phyloP scores from a whole-genome alignment of 2,797 vertebrate genomes.

The Aeoliscus strigatus region DNA sequence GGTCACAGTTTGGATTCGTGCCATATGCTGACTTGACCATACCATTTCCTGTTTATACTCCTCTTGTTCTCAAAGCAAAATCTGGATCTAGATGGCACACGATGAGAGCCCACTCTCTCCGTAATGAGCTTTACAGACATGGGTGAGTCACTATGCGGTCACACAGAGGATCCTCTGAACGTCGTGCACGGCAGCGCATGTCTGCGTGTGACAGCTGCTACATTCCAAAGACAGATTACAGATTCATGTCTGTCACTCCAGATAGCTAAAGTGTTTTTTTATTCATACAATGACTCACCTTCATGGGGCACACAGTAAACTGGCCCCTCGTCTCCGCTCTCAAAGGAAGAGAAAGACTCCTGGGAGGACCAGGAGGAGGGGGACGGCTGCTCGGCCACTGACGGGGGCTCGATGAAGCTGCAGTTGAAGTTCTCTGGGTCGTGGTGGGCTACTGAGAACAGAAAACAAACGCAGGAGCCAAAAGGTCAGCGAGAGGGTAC shows the following conservation, averaged over 20 bases:
- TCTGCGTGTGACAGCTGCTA: conserved; percentile 6
- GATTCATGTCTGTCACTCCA: conserved; percentile 34
- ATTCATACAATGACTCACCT: conserved; percentile 76
- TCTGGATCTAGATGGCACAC: conserved; percentile 45
- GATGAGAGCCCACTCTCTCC: conserved; percentile 43
- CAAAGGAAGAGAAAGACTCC: conserved; percentile 96
- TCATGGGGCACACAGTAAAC: conserved; percentile 95
- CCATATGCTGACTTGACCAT: conserved; percentile 61
- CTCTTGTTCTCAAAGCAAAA: conserved; percentile 31
- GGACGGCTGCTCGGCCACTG: conserved; percentile 86
- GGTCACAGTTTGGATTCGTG: conserved; percentile 62
- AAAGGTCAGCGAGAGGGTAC: conserved; percentile 55
- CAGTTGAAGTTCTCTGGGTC: conserved; percentile 96
- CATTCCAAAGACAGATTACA: conserved; percentile 15
- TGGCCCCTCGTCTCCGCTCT: conserved; percentile 92
- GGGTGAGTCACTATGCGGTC: conserved; percentile 32
- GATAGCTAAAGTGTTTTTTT: conserved; percentile 56
- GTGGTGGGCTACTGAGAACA: conserved; percentile 88
- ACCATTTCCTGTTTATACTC: conserved; percentile 74
- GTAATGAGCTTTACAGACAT: conserved; percentile 52
- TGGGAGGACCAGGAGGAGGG: conserved; percentile 93
- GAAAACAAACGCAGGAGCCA: conserved; percentile 64
- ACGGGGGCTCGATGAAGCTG: conserved; percentile 95
- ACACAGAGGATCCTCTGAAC: conserved; percentile 7
- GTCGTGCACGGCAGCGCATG: background rate